Evolutionary conservation across 2,113 vertebrate species (phyloP).

Genomic region (Zeus faber): DNA sequence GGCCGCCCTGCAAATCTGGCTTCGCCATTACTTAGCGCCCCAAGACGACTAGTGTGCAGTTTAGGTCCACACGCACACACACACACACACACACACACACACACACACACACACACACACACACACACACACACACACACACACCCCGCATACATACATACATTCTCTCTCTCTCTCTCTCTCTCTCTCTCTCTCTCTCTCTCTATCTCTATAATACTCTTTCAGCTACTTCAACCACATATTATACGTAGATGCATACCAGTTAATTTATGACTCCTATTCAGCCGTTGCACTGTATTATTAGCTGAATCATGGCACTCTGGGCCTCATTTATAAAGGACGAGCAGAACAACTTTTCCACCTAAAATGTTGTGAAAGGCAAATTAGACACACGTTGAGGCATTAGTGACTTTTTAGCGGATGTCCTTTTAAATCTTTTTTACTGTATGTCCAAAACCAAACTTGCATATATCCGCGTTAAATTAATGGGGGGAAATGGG

Average conservation of each 20-base stretch:
- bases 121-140: background rate
- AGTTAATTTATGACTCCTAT: slow-evolving; percentile 53
- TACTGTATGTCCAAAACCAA: too few species aligned
- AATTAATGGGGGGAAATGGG: too few species aligned
- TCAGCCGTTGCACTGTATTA: slow-evolving; percentile 28
- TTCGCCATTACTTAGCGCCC: slow-evolving; percentile 35
- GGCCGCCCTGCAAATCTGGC: slow-evolving; percentile 45
- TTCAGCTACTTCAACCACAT: slow-evolving; percentile 37
- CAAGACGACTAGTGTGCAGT: slow-evolving; percentile 30
- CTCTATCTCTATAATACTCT: slow-evolving; percentile 1
- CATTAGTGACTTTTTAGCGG: too few species aligned
- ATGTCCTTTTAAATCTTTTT: too few species aligned
- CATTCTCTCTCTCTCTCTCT: slow-evolving; percentile 9
- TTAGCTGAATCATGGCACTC: slow-evolving; percentile 49
- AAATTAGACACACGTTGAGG: too few species aligned
- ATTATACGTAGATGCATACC: slow-evolving; percentile 52
- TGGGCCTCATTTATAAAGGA: slow-evolving; percentile 49
- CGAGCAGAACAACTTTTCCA: slow-evolving; percentile 25
- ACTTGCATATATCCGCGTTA: too few species aligned
- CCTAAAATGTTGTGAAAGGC: too few species aligned
- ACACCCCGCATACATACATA: slow-evolving; percentile 22
- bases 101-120: background rate
- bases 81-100: background rate
- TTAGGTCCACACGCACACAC: too few species aligned
- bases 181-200: slow-evolving; percentile 1